These are phyloP conservation scores for Opisthograptis luteolata DNA, from an alignment of 2,888 invertebrate genomes.

Conservation along the genomic window DNA sequence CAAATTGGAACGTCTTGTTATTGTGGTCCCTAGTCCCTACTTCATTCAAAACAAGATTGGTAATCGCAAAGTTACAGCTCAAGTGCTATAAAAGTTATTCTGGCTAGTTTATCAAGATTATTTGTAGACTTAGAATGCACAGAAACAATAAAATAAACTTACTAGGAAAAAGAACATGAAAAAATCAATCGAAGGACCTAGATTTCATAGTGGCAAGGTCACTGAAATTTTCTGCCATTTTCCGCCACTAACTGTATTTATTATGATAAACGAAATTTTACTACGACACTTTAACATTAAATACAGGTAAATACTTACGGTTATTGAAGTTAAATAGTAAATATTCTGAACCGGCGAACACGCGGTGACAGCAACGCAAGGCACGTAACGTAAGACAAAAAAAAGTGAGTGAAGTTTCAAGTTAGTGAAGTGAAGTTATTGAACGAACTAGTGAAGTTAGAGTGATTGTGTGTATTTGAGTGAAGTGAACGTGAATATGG, in stretches of 20 bases:
- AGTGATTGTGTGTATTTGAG: no score
- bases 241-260: not conserved
- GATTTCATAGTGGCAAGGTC: conserved; percentile 30
- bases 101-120: no score
- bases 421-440: no score
- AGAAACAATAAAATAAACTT: not conserved
- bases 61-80: no score
- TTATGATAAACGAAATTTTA: not conserved
- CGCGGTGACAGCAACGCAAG: conserved; percentile 56
- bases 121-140: no score
- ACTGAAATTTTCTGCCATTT: conserved; percentile 5
- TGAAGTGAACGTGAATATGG: no score
- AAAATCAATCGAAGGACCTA: conserved; percentile 32
- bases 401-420: conserved; percentile 6
- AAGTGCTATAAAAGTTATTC: no score
- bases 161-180: conserved; percentile 11
- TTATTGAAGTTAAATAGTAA: conserved; percentile 42
- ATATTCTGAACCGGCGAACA: conserved; percentile 58
- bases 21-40: no score
- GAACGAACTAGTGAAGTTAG: no score
- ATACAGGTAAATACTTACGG: conserved; percentile 48
- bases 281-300: not conserved
- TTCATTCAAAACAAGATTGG: no score
- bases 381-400: conserved; percentile 33
- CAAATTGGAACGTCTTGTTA: no score